phyloP scores from a whole-genome alignment of 2,888 invertebrate species.

The Callosobruchus maculatus region DNA sequence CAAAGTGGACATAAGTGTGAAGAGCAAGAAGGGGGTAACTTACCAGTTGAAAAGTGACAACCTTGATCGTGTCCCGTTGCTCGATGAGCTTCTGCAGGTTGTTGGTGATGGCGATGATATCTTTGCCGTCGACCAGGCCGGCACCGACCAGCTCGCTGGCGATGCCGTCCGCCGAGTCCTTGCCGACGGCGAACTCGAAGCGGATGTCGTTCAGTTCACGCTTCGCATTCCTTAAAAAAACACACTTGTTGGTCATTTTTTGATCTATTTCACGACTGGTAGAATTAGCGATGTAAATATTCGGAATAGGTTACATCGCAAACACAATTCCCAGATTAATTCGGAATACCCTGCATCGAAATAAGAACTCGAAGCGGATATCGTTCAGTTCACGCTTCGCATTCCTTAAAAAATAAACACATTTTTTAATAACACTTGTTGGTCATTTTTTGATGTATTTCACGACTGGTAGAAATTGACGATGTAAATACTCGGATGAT shows the following conservation, averaged over 20 bases:
- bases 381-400: slow-evolving; percentile 89
- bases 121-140: slow-evolving; percentile 87
- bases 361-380: slow-evolving; percentile 96
- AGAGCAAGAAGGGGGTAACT: slow-evolving; percentile 34
- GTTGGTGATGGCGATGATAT: slow-evolving; percentile 86
- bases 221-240: slow-evolving; percentile 68
- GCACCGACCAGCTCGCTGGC: slow-evolving; percentile 92
- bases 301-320: no score
- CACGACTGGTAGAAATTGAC: no score
- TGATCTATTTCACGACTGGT: no score
- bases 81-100: slow-evolving; percentile 91
- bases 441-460: no score
- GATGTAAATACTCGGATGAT: no score
- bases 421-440: no score
- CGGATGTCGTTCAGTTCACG: slow-evolving; percentile 95
- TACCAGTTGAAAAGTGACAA: slow-evolving; percentile 86
- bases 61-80: slow-evolving; percentile 61
- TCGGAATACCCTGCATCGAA: no score
- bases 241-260: no score
- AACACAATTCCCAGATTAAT: no score
- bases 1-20: no score
- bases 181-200: slow-evolving; percentile 91
- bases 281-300: no score
- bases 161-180: slow-evolving; percentile 89
- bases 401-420: slow-evolving; percentile 75